These are phyloP conservation scores for Halcyon badia DNA, from an alignment of 2,797 vertebrate species.

Conservation along the genomic window DNA sequence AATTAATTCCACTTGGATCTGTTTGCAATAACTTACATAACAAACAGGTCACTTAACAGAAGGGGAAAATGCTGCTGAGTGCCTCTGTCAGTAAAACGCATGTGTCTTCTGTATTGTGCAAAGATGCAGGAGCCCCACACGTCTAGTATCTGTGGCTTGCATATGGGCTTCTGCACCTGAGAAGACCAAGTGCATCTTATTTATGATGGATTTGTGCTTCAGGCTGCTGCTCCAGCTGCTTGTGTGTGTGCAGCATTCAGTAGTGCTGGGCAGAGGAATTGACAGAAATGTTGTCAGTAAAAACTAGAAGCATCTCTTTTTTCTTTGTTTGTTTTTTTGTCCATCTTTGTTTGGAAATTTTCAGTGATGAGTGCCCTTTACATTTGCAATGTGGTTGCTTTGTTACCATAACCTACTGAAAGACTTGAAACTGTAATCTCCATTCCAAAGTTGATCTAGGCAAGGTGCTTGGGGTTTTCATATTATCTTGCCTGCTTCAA, in stretches of 20 bases:
- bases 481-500: background rate
- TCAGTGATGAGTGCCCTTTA: slow-evolving; percentile 1
- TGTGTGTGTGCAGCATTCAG: background rate
- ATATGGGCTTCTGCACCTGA: background rate
- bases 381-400: background rate
- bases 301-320: slow-evolving; percentile 11
- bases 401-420: background rate
- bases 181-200: background rate
- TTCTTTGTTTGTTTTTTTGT: background rate
- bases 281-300: slow-evolving; percentile 58
- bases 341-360: slow-evolving; percentile 7
- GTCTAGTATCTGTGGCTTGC: background rate
- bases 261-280: background rate
- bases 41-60: background rate
- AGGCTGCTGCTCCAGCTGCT: background rate
- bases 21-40: background rate
- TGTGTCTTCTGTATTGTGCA: background rate
- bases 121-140: background rate
- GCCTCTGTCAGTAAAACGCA: background rate
- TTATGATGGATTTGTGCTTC: slow-evolving; percentile 1
- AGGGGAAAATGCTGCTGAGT: background rate
- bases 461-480: background rate
- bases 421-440: slow-evolving; percentile 13
- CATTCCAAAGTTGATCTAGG: slow-evolving; percentile 6
- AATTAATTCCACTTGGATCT: slow-evolving; percentile 1